Base-by-base conservation (phyloP, 2,888 invertebrate genomes). In the Morinoia aosen region DNA sequence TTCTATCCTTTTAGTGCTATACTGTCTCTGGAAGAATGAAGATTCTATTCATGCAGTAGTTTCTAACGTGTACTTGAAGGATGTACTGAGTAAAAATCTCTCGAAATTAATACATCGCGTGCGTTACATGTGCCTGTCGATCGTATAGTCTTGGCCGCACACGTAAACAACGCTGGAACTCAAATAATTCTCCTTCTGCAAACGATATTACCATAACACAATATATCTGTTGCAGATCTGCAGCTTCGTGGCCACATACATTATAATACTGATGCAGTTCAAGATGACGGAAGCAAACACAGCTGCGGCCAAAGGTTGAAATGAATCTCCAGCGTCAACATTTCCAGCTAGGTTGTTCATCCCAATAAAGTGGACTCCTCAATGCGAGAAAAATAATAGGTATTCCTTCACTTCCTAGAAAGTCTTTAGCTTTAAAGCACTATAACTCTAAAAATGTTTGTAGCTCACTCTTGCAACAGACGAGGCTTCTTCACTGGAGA, bases 211-310 rank as follows among this genome's bases (percentile, higher is more conserved):
- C 58, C 58, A 16, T 90, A 40, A 90, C 57, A 57, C 14, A 12
- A 57, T 25, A 8, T 57, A 10, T 57, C 8, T 56, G 14, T 56
- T 39, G 56, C 95, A 95, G 95, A 95, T 95, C 57, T 95, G 76
- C 90, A 95, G 95, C 58, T 95, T 95, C 90, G 95, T 95, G 90
- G 91, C 95, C 57, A 95, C 95, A 12, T 95, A 95, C 90, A 48
- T 95, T n/a, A 58, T 95, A 88, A 95, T 95, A 4, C 90, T 95
- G 58, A 88, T 95, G 57, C 95, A 95, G 90, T 95, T 95, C 91
- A 88, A 76, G 95, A 14, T 90, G 95, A 95, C 90, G n/a, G 95
- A 95, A 56, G 39, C 58, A n/a, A 39, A 48, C 57, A 58, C 33
- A 39, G 48, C 90, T 39, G 8, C 90, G 7, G 48, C 3, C 39